A percentile compares a stretch with the other conserved stretches of the same genome.
phyloP scores from a whole-genome alignment of 2,113 vertebrate species.

The Dryoscopus gambensis region DNA sequence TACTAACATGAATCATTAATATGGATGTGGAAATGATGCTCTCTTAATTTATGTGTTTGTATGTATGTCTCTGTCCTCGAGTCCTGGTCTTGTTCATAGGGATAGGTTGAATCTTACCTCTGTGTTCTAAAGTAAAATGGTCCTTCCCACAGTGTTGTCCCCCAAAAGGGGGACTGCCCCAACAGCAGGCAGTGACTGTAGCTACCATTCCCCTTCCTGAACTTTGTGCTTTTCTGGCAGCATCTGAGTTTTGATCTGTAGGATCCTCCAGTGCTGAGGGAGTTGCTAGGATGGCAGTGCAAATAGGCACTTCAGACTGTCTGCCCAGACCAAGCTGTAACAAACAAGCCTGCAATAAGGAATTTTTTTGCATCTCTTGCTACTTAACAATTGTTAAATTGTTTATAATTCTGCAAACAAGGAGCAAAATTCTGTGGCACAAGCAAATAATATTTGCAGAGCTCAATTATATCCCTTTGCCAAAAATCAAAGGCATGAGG shows the following conservation, averaged over 20 bases:
- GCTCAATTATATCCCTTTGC: not conserved
- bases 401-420: not conserved
- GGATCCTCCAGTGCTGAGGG: not conserved
- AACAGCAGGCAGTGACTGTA: not conserved
- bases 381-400: no score
- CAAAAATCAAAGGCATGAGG: not conserved
- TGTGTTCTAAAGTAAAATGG: not conserved
- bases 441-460: not conserved
- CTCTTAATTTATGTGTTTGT: not conserved
- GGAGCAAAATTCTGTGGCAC: not conserved
- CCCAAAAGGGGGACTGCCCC: not conserved
- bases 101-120: not conserved
- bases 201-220: rapidly evolving
- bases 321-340: not conserved
- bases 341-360: not conserved
- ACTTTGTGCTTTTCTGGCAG: not conserved
- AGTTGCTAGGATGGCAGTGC: not conserved
- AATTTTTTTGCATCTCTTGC: not conserved
- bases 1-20: rapidly evolving
- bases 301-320: not conserved
- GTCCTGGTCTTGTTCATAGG: not conserved
- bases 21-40: not conserved
- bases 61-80: not conserved
- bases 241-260: not conserved
- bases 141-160: not conserved